phyloP scores from a whole-genome alignment of 1,140 invertebrate genomes.

The Nasonia giraulti region DNA sequence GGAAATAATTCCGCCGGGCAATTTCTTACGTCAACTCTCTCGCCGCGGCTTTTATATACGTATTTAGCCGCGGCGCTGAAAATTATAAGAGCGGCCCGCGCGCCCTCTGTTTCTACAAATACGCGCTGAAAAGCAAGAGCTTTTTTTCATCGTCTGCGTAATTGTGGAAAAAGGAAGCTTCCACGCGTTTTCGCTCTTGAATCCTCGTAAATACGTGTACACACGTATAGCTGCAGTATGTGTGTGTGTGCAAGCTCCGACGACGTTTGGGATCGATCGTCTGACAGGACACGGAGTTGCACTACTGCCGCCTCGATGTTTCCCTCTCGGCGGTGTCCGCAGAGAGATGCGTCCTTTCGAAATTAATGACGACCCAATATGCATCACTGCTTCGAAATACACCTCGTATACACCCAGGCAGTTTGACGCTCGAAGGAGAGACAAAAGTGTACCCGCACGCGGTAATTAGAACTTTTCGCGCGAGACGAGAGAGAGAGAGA shows the following conservation, averaged over 20 bases:
- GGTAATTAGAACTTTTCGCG: slow-evolving; percentile 64
- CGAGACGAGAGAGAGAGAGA: too few species aligned
- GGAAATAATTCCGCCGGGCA: slow-evolving; percentile 52
- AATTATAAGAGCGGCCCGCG: slow-evolving; percentile 22
- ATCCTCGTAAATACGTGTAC: background rate
- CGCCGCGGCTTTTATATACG: background rate
- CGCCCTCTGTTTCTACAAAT: background rate
- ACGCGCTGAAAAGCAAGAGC: background rate
- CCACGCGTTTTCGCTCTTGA: background rate
- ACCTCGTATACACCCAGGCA: background rate
- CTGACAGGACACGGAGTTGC: slow-evolving; percentile 40
- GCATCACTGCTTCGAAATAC: background rate
- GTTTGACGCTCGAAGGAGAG: background rate
- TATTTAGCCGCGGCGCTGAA: background rate
- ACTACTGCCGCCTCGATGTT: slow-evolving; percentile 23
- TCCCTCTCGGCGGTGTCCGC: background rate
- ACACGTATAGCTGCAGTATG: too few species aligned
- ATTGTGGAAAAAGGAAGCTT: background rate
- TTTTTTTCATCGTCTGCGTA: too few species aligned
- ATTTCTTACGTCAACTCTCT: slow-evolving; percentile 48
- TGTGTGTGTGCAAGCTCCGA: background rate
- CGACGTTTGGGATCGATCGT: background rate
- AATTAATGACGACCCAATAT: background rate
- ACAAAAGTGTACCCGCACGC: background rate
- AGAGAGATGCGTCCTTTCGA: background rate